phyloP scores from a whole-genome alignment of 2,797 vertebrate genomes.

The Spondyliosoma cantharus region DNA sequence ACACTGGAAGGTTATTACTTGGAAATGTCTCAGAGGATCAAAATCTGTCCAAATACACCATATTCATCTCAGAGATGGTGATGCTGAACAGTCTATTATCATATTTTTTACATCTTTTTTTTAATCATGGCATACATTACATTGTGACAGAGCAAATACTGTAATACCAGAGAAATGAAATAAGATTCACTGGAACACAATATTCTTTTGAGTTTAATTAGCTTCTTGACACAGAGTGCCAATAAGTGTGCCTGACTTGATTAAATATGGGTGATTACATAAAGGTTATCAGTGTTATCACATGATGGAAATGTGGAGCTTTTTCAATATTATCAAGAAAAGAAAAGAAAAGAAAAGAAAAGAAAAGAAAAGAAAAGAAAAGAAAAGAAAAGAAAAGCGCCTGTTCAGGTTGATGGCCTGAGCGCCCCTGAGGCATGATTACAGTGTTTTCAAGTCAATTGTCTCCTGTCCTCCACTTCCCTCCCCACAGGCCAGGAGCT shows the following conservation, averaged over 20 bases:
- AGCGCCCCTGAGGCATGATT: slow-evolving; percentile 63
- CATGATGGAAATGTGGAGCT: slow-evolving; percentile 28
- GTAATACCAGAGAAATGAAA: slow-evolving; percentile 34
- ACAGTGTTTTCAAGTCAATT: slow-evolving; percentile 60
- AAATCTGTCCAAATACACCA: background rate
- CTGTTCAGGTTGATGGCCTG: slow-evolving; percentile 40
- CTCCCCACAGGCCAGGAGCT: slow-evolving; percentile 54
- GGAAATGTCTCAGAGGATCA: slow-evolving; percentile 34
- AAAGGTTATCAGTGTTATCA: slow-evolving; percentile 48
- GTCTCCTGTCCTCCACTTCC: slow-evolving; percentile 63
- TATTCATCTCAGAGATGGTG: slow-evolving; percentile 16
- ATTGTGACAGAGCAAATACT: slow-evolving; percentile 46
- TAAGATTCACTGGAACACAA: slow-evolving; percentile 31
- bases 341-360: slow-evolving; percentile 11
- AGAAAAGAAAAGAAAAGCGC: slow-evolving; percentile 11
- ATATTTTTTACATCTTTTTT: slow-evolving; percentile 20
- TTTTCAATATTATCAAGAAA: slow-evolving; percentile 34
- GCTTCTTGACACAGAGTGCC: slow-evolving; percentile 45
- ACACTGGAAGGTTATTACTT: slow-evolving; percentile 10
- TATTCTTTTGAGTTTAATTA: slow-evolving; percentile 54
- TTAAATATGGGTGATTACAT: slow-evolving; percentile 42
- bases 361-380: slow-evolving; percentile 24
- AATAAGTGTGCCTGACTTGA: slow-evolving; percentile 29
- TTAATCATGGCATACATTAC: slow-evolving; percentile 23
- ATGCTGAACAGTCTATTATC: slow-evolving; percentile 38